Evolutionary conservation across 2,888 invertebrate genomes (phyloP), one percentile per base, ranked within the genome.

Genomic region (Pasiphila rectangulata): DNA sequence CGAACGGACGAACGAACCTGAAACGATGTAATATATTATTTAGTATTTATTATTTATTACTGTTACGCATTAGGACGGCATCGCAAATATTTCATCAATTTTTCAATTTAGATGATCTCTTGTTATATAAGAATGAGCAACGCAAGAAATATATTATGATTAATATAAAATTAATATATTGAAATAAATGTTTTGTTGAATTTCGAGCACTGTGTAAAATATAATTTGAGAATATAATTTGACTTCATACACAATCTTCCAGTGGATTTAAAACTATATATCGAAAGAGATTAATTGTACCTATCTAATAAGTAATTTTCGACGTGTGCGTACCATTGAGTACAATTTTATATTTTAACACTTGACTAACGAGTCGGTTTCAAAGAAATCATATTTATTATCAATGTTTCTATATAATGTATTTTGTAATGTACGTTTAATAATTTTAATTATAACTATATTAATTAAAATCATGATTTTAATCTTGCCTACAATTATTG

Each of bases 1-100:
- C 83, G 79, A 81, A 70, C 74, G 64, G 67, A 59, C 73, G 78
- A 66, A 72, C 69, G 69, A 64, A 59, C 46, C 47, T 27, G 43
- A 70, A 66, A 79, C 50, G 79, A 82, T 80, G 85, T 86, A 86
- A 83, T 81, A 81, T 80, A 82, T 69, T 72, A 63, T 72, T 72
- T 82, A 79, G 74, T 78, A 50, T 77, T 68, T 73, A 78, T 64
- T 83, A 81, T 80, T 82, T 83, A 81, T 79, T 75, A 66, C 67
- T 70, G 66, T 63, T 64, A 57, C 53, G 57, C 58, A 29, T 45
- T 10, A 38, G 35, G 23, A 46, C 43, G 38, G 42, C 55, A 49
- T 37, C 38, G 48, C 56, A 55, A 57, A 58, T 63, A 56, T 59
- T 63, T 57, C 57, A 51, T 46, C 21, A 44, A 47, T 16, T 42